Conservation (phyloP, 2,888 invertebrate species). For the Acronicta leporina region DNA sequence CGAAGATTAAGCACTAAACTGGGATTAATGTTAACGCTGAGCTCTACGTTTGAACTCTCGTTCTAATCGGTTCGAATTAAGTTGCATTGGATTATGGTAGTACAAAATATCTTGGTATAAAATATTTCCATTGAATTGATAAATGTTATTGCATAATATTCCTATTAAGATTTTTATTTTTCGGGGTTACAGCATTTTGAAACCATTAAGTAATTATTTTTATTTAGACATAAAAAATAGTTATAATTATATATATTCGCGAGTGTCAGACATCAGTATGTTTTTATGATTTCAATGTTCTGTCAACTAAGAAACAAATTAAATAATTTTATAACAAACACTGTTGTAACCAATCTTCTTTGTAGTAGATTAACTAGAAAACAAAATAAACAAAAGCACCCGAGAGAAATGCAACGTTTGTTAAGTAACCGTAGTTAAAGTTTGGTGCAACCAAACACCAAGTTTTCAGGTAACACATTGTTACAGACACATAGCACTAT, state of each 20-base stretch:
- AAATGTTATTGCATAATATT: neutral
- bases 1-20: slow-evolving; percentile 47
- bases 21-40: slow-evolving; percentile 34
- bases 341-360: slow-evolving; percentile 1
- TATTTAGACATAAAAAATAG: too few relatives aligned
- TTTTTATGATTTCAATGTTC: neutral
- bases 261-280: too few relatives aligned
- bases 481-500: slow-evolving; percentile 77
- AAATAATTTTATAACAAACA: neutral
- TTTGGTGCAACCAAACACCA: slow-evolving; percentile 29
- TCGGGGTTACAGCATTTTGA: too few relatives aligned
- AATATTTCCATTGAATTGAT: slow-evolving; percentile 13
- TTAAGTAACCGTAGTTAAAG: slow-evolving; percentile 39
- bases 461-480: slow-evolving; percentile 61
- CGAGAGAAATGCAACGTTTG: slow-evolving; percentile 7
- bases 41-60: slow-evolving; percentile 35
- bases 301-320: too few relatives aligned
- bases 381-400: neutral
- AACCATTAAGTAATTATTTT: too few relatives aligned
- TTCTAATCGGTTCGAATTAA: slow-evolving; percentile 39
- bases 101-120: slow-evolving; percentile 19
- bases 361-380: slow-evolving; percentile 7
- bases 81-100: slow-evolving; percentile 37
- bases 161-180: too few relatives aligned
- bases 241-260: too few relatives aligned